Base-by-base conservation (phyloP, 2,888 invertebrate species). In the Melipona beecheii region DNA sequence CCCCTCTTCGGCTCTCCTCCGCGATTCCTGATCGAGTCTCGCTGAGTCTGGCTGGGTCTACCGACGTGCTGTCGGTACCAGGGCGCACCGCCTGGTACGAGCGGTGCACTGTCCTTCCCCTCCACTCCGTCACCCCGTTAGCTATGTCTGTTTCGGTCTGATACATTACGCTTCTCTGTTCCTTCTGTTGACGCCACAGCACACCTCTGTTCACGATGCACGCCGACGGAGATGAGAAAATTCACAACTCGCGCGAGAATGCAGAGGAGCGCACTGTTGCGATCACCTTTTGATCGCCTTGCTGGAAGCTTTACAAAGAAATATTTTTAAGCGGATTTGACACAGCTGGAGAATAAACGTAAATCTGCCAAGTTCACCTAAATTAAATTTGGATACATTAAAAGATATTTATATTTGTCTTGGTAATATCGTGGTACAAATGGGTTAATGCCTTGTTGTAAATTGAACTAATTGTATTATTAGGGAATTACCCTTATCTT, bases 61-160 rank as follows among this genome's bases (percentile, higher is more conserved):
- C 75, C 81, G 75, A 64, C 70, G 56, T 65, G 82, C 71, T 58
- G 75, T 68, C 90, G 92, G 93, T 93, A 92, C 93, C 93, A 93
- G 93, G 90, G 92, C 89, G 92, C 92, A 89, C 93, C 88, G 93
- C 93, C 93, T 93, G 93, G 93, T 92, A 93, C 93, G 92, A 91
- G 78, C 89, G 84, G 83, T 91, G 92, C 92, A 92, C 91, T 91
- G 78, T 52, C 52, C 4, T 58, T 68, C 68, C n/a, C 71, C 86
- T 74, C 80, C 75, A 69, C 78, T 77, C 79, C 82, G 66, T 49
- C 54, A 31, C 65, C 80, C 60, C 43, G 75, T 60, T 60, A 17
- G 68, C 82, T 76, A 75, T 78, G 50, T 60, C 24, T 78, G 75
- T 78, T 80, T 84, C 68, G 43, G 31, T 75, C 54, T 64, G 6